Percentiles rank a stretch among this genome's conserved stretches.
Evolutionary conservation across 1,140 invertebrate genomes (phyloP).

Genomic region (Battus philenor): DNA sequence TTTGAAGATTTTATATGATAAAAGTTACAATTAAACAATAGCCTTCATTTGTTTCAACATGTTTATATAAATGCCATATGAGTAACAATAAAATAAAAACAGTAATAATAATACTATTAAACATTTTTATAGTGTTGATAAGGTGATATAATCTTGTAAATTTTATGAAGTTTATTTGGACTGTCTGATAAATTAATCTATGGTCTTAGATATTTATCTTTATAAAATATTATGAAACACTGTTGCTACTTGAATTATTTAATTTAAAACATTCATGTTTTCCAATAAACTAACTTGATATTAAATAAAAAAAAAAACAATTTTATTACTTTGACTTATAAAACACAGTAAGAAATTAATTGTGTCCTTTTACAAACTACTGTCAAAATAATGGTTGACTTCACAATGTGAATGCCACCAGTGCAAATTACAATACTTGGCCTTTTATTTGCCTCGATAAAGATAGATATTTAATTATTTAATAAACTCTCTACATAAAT

Average conservation of each 20-base stretch:
- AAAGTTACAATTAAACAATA: too few relatives aligned
- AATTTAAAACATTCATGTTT: not conserved
- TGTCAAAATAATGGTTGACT: not conserved
- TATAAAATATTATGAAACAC: not conserved
- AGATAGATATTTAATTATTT: too few relatives aligned
- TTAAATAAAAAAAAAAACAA: not conserved
- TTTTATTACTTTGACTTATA: not conserved
- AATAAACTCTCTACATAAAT: too few relatives aligned
- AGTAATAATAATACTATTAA: not conserved
- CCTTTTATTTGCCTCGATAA: too few relatives aligned
- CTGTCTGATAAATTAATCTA: constrained; percentile 15
- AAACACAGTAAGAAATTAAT: too few relatives aligned
- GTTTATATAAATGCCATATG: not conserved
- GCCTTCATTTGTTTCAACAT: not conserved
- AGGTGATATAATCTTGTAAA: not conserved
- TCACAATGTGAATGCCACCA: not conserved
- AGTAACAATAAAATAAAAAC: not conserved
- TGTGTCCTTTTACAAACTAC: not conserved
- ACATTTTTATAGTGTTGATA: not conserved
- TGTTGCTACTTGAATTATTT: constrained; percentile 8
- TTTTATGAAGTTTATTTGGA: constrained; percentile 6
- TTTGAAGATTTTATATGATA: too few relatives aligned
- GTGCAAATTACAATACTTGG: not conserved
- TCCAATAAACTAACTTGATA: not conserved
- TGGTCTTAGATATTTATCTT: constrained; percentile 8